Percentiles rank a stretch among this genome's conserved stretches.
Evolutionary conservation across 2,888 invertebrate species (phyloP).

Genomic region (Melieria picta): DNA sequence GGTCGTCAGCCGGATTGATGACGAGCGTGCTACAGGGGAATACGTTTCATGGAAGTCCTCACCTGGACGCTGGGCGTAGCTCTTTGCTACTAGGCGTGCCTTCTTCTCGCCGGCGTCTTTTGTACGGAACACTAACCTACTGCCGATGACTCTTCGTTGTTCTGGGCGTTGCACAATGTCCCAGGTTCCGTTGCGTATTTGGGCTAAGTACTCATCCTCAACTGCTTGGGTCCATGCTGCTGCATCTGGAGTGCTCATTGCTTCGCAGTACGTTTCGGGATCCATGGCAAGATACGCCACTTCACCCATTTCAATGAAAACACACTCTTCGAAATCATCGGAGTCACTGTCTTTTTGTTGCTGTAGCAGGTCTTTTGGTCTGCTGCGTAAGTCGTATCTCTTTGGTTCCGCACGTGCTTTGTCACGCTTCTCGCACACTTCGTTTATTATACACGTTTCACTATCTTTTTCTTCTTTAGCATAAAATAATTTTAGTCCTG

Average conservation of each 20-base stretch:
- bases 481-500: conserved; percentile 9
- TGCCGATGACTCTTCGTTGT: conserved; percentile 35
- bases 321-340: conserved; percentile 14
- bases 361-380: no score
- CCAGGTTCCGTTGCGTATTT: conserved; percentile 39
- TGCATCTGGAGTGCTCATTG: conserved; percentile 20
- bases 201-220: conserved; percentile 42
- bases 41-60: no score
- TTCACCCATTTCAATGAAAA: conserved; percentile 30
- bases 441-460: background rate
- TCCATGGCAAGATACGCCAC: conserved; percentile 17
- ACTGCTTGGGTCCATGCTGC: conserved; percentile 32
- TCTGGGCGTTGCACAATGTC: conserved; percentile 39
- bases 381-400: no score
- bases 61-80: conserved; percentile 36
- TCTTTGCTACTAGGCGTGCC: conserved; percentile 42
- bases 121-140: conserved; percentile 35
- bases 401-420: no score
- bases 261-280: conserved; percentile 23
- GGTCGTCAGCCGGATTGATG: no score
- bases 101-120: conserved; percentile 40
- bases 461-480: background rate
- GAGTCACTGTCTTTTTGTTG: conserved; percentile 13
- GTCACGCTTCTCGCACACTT: no score
- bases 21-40: no score